These are phyloP conservation scores for Amphipyra berbera DNA, from an alignment of 2,888 invertebrate genomes.

Conservation along the genomic window DNA sequence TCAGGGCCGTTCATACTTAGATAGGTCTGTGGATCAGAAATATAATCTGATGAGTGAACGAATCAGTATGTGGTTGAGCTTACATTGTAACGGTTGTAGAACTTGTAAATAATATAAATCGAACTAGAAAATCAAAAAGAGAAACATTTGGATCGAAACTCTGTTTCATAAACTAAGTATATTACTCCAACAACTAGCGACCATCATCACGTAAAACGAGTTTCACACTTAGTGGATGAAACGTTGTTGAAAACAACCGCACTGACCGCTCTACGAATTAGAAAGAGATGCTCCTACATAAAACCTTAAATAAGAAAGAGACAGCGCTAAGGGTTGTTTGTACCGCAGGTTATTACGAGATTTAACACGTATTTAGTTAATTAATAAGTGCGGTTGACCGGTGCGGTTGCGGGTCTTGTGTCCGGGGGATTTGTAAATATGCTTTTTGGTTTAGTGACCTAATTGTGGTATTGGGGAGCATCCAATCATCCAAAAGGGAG, in stretches of 20 bases:
- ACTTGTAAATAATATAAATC: too few species aligned
- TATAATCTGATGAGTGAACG: background rate
- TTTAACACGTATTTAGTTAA: conserved; percentile 89
- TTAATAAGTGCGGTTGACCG: conserved; percentile 88
- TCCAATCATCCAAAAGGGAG: conserved; percentile 49
- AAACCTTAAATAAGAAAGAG: conserved; percentile 70
- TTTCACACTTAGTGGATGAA: conserved; percentile 8
- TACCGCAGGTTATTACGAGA: conserved; percentile 88
- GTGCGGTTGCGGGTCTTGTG: conserved; percentile 75
- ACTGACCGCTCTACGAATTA: conserved; percentile 60
- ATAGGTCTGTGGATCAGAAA: background rate
- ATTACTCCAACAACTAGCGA: background rate
- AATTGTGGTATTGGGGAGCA: conserved; percentile 73
- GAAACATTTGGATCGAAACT: too few species aligned
- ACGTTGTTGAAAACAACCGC: conserved; percentile 27
- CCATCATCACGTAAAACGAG: conserved; percentile 1
- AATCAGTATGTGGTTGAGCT: background rate
- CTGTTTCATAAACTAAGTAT: too few species aligned
- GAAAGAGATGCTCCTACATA: conserved; percentile 66
- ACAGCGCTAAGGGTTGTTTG: conserved; percentile 75
- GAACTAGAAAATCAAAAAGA: too few species aligned
- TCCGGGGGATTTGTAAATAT: conserved; percentile 82
- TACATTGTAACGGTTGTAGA: too few species aligned
- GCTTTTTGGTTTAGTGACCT: conserved; percentile 82
- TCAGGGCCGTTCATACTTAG: conserved; percentile 8